Evolutionary conservation across 2,113 vertebrate species (phyloP), one percentile per base, ranked within the genome.

Genomic region (Butorides virescens): DNA sequence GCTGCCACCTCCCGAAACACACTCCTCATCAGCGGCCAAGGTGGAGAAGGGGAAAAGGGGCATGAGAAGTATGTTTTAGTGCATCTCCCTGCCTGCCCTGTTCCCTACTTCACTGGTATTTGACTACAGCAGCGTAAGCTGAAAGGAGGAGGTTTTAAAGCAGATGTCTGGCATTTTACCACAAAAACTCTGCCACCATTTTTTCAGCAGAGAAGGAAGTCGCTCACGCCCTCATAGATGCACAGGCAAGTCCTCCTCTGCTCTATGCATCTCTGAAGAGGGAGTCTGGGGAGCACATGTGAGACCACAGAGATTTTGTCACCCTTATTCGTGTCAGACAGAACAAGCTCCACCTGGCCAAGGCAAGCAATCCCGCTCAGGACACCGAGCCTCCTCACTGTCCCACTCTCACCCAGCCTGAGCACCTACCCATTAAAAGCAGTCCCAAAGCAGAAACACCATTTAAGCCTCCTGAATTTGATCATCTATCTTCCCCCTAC

Each of bases 231-330:
- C 23, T 61, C 8, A 1, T 1, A 85, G 71, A 63, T 36, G n/a
- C 23, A 63, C 15, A 44, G 19, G 18, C 14, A 59, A 78, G 85
- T 55, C 36, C 39, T 82, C 29, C 49, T 65, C 74, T 49, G 49
- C 27, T 20, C 50, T 52, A 7, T 0, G 0, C 0, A 1, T 53
- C 52, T 77, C 76, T 4, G 4, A 70, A 68, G 29, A 55, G 15
- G 4, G 34, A 56, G 7, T 50, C 59, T 87, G 22, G 26, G 37
- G 13, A 87, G 52, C 36, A 56, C 14, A 37, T 29, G 56, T 21
- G 46, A 73, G 18, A 73, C 50, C 30, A 53, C 3, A 32, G 27
- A 44, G 25, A 39, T 68, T 88, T 55, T 76, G 50, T 20, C 55
- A 62, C 25, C 15, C 12, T n/a, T 62, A 53, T 6, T 58, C 26